Evolutionary conservation across 2,797 vertebrate species (phyloP), one percentile per base, ranked within the genome.

Genomic region (Poecilia velifera): DNA sequence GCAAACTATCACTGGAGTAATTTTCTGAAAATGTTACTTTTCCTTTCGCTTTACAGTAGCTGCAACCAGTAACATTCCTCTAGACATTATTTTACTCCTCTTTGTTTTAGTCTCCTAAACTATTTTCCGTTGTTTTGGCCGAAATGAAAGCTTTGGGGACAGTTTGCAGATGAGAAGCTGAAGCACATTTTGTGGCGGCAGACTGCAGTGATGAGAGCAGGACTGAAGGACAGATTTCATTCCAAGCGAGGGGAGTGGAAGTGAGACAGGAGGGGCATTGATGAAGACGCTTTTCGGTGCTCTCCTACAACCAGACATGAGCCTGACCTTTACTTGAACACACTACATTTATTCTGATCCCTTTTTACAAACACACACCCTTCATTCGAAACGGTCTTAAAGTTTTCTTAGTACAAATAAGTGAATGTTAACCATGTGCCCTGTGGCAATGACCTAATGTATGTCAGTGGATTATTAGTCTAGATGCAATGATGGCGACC

Each of bases 391-490:
- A 77, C 64, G 76, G 72, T 81, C 77, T 64, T 70, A 72, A 82
- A 76, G 74, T 87, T 87, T 72, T 88, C 45, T 87, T 76, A 68
- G 68, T 76, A 70, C 18, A 7, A 79, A 84, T 34, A 86, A 13
- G 25, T 64, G 73, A 90, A 86, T 84, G 83, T 89, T 84, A 36
- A 74, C 86, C 81, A 85, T 73, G 82, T 90, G 86, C 82, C 87
- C 89, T 88, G 85, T 89, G 90, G 87, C 90, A 89, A 90, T 90
- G 90, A 91, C 87, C 88, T 90, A 77, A 88, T 90, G 90, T 92
- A 90, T 90, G 90, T 90, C 83, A 84, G 87, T 89, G 89, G 80
- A 87, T 83, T 86, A 77, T 78, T 76, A 84, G 82, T 74, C 89
- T 73, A 68, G 43, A 72, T 46, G 6, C 39, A 84, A 72, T 25